phyloP scores from a whole-genome alignment of 2,888 invertebrate genomes.

The Bhutanitis thaidina region DNA sequence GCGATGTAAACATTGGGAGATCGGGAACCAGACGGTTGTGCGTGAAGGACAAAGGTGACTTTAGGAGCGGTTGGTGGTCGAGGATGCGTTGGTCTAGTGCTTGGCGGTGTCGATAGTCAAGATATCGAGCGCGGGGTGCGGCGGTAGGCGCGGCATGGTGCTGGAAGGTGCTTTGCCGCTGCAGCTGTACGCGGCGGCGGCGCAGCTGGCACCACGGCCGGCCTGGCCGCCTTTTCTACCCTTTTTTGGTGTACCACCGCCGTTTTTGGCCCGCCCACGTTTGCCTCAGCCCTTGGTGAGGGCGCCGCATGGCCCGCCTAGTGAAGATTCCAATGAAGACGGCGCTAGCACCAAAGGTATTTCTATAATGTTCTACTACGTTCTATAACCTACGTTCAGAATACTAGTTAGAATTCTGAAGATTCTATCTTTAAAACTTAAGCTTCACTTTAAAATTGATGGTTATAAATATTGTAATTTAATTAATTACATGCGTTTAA shows the following conservation, averaged over 20 bases:
- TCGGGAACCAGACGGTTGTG: neutral
- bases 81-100: conserved; percentile 46
- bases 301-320: conserved; percentile 73
- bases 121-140: conserved; percentile 53
- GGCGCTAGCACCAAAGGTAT: conserved; percentile 73
- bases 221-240: conserved; percentile 82
- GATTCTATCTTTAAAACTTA: too few species aligned
- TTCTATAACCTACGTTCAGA: too few species aligned
- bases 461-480: too few species aligned
- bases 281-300: conserved; percentile 64
- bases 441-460: too few species aligned
- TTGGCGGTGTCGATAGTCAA: conserved; percentile 47
- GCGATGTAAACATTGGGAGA: conserved; percentile 22
- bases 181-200: conserved; percentile 85
- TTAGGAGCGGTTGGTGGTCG: conserved; percentile 14
- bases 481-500: too few species aligned
- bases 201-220: conserved; percentile 77
- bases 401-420: too few species aligned
- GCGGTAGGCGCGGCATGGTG: conserved; percentile 77
- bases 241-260: conserved; percentile 81
- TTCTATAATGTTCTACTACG: neutral
- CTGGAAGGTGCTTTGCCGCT: conserved; percentile 84
- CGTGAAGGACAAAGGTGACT: conserved; percentile 32
- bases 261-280: conserved; percentile 72
- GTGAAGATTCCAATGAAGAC: conserved; percentile 78